Evolutionary conservation across 1,140 invertebrate species (phyloP).

Genomic region (Trichoplusia ni): DNA sequence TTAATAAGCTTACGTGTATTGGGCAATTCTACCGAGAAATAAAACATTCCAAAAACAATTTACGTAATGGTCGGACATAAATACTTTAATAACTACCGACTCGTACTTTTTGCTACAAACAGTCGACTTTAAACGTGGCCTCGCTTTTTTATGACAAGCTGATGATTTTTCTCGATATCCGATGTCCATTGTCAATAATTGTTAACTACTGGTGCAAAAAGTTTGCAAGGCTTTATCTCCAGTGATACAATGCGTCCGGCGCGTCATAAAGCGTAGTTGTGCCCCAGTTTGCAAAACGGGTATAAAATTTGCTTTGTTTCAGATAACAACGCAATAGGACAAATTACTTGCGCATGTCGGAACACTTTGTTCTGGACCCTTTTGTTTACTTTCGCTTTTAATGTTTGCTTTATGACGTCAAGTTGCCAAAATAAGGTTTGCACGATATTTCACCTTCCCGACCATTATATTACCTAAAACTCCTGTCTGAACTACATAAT

Average conservation of each 20-base stretch:
- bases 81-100: constrained; percentile 20
- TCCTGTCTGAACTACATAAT: not conserved
- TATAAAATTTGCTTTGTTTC: constrained; percentile 58
- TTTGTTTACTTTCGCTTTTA: constrained; percentile 61
- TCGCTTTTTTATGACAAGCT: constrained; percentile 47
- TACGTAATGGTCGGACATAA: not conserved
- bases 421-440: constrained; percentile 5
- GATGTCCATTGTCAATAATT: constrained; percentile 51
- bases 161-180: constrained; percentile 43
- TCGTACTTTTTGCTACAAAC: constrained; percentile 13
- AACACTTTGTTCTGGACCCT: constrained; percentile 52
- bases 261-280: constrained; percentile 62
- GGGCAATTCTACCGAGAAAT: constrained; percentile 18
- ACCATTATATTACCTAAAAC: constrained; percentile 1
- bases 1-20: constrained; percentile 30
- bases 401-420: constrained; percentile 39
- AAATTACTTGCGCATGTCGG: constrained; percentile 63
- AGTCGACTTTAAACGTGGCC: constrained; percentile 34
- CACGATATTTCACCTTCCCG: not conserved
- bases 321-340: constrained; percentile 59
- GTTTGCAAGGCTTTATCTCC: constrained; percentile 61
- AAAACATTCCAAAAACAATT: constrained; percentile 4
- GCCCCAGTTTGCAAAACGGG: constrained; percentile 62
- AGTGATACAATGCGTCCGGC: constrained; percentile 51
- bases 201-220: constrained; percentile 46